phyloP scores from a whole-genome alignment of 2,797 vertebrate genomes.

The Notamacropus eugenii region DNA sequence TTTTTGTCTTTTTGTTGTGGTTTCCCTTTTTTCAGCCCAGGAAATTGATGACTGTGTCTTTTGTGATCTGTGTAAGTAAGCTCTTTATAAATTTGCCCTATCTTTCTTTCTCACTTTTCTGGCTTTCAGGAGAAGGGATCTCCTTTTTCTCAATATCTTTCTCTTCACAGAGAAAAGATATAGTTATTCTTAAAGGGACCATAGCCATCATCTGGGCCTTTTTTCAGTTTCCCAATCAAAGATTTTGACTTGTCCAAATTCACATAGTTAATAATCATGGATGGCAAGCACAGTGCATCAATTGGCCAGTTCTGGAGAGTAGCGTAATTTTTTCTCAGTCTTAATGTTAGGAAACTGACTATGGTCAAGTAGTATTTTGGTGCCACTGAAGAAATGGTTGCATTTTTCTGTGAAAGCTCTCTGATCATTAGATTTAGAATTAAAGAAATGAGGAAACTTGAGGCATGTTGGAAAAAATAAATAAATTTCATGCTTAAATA shows the following conservation, averaged over 20 bases:
- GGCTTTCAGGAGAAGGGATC: neutral
- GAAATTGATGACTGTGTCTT: neutral
- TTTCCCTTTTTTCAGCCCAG: neutral
- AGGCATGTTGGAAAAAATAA: constrained; percentile 63
- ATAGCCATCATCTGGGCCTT: neutral
- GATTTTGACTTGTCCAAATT: neutral
- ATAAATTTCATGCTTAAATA: constrained; percentile 64
- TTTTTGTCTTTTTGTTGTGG: neutral
- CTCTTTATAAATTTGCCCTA: neutral
- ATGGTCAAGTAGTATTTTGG: constrained; percentile 18
- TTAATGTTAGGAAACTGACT: neutral
- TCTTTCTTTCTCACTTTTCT: neutral
- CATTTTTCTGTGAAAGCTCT: constrained; percentile 56
- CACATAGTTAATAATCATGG: neutral
- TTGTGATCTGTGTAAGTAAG: neutral
- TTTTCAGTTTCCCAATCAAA: neutral
- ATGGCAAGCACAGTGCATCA: neutral
- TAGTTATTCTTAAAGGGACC: neutral
- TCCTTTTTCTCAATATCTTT: neutral
- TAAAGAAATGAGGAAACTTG: constrained; percentile 55
- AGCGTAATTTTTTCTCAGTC: neutral
- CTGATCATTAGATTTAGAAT: constrained; percentile 47
- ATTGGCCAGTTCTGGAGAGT: neutral
- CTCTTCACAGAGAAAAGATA: neutral
- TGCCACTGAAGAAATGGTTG: constrained; percentile 43